phyloP scores from a whole-genome alignment of 2,888 invertebrate genomes.

The Dusona sp. region DNA sequence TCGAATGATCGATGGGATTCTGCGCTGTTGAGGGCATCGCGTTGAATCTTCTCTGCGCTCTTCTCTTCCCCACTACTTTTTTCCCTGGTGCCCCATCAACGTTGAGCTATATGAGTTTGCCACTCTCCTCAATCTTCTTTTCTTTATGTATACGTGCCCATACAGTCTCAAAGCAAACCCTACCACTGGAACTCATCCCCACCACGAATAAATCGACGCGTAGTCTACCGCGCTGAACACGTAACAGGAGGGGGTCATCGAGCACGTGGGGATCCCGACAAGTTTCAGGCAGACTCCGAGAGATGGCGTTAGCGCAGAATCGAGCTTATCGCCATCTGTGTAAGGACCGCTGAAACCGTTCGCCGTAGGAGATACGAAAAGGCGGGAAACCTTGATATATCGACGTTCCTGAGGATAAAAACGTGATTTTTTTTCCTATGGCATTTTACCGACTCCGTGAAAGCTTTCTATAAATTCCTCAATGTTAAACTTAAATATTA shows the following conservation, averaged over 20 bases:
- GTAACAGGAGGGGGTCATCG: conserved; percentile 69
- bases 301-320: conserved; percentile 77
- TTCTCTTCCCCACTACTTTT: conserved; percentile 75
- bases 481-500: too few species aligned
- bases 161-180: conserved; percentile 59
- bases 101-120: conserved; percentile 47
- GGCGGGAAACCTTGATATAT: conserved; percentile 62
- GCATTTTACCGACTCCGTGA: neutral
- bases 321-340: conserved; percentile 51
- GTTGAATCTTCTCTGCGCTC: conserved; percentile 78
- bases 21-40: conserved; percentile 82
- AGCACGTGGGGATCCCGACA: conserved; percentile 76
- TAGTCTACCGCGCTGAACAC: conserved; percentile 52
- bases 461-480: neutral
- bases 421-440: conserved; percentile 11
- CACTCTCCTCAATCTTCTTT: conserved; percentile 43
- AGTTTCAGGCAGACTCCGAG: conserved; percentile 68
- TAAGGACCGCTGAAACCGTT: conserved; percentile 74
- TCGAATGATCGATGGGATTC: conserved; percentile 85
- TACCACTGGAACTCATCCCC: conserved; percentile 61
- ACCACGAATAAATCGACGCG: conserved; percentile 52
- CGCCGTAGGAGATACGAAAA: conserved; percentile 51
- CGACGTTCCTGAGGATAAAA: conserved; percentile 22
- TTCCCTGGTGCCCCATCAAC: conserved; percentile 69
- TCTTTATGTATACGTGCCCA: conserved; percentile 27